phyloP scores from a whole-genome alignment of 2,113 vertebrate genomes.

The Alligator sinensis region DNA sequence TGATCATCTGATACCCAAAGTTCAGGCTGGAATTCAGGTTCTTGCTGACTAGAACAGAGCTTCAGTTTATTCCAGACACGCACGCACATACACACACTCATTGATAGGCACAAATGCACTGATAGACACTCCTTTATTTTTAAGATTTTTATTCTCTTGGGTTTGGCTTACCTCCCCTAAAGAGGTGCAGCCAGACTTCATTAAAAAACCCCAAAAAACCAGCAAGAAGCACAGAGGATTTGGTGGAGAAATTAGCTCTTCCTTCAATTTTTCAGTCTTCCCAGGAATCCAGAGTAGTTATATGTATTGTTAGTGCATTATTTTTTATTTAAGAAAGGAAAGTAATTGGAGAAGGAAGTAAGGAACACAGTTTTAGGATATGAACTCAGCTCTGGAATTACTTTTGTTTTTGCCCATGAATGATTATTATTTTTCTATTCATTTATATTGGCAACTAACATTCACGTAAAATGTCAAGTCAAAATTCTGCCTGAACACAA shows the following conservation, averaged over 20 bases:
- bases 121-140: neutral
- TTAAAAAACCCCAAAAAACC: conserved; percentile 10
- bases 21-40: conserved; percentile 45
- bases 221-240: neutral
- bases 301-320: neutral
- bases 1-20: conserved; percentile 52
- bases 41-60: conserved; percentile 32
- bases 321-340: neutral
- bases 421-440: too few species aligned
- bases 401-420: neutral
- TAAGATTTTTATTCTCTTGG: neutral
- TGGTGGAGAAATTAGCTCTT: neutral
- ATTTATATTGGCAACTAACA: too few species aligned
- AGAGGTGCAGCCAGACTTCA: neutral
- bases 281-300: conserved; percentile 61
- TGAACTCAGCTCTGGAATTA: neutral
- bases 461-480: too few species aligned
- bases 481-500: too few species aligned
- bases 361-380: neutral
- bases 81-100: fast-evolving
- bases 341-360: neutral
- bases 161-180: neutral
- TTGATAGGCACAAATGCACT: neutral
- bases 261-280: conserved; percentile 58
- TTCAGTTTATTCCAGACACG: neutral